Conservation (phyloP, 2,888 invertebrate genomes). For the Orthonevra nobilis region DNA sequence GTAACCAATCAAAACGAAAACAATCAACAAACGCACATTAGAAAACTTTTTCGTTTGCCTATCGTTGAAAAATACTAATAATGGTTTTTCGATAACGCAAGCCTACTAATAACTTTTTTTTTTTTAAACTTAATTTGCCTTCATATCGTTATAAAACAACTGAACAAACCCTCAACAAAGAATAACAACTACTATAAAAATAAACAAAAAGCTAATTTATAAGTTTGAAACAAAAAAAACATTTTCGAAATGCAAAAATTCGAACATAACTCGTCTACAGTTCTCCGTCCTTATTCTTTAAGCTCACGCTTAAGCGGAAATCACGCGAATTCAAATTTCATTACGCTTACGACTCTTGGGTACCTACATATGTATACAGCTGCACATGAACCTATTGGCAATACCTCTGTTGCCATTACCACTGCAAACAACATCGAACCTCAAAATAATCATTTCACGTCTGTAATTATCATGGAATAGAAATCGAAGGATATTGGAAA, state of each 20-base stretch:
- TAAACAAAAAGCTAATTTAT: constrained; percentile 27
- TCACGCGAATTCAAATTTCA: constrained; percentile 69
- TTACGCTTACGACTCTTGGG: constrained; percentile 54
- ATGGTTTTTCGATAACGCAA: constrained; percentile 56
- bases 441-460: constrained; percentile 68
- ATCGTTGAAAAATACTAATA: constrained; percentile 29
- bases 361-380: constrained; percentile 9
- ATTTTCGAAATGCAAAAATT: constrained; percentile 60
- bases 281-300: constrained; percentile 27
- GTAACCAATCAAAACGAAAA: background rate
- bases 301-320: constrained; percentile 53
- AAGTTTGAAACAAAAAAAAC: constrained; percentile 50
- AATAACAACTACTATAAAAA: constrained; percentile 29
- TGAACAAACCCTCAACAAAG: constrained; percentile 12
- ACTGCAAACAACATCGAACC: constrained; percentile 58
- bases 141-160: constrained; percentile 34
- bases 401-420: constrained; percentile 13
- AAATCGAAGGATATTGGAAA: constrained; percentile 70
- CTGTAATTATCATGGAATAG: constrained; percentile 68
- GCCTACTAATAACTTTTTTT: constrained; percentile 16
- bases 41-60: constrained; percentile 35
- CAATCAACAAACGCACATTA: constrained; percentile 42
- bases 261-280: constrained; percentile 25
- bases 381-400: background rate
- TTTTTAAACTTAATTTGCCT: constrained; percentile 35